Evolutionary conservation across 1,140 invertebrate species (phyloP).

Genomic region (Calephelis nemesis): DNA sequence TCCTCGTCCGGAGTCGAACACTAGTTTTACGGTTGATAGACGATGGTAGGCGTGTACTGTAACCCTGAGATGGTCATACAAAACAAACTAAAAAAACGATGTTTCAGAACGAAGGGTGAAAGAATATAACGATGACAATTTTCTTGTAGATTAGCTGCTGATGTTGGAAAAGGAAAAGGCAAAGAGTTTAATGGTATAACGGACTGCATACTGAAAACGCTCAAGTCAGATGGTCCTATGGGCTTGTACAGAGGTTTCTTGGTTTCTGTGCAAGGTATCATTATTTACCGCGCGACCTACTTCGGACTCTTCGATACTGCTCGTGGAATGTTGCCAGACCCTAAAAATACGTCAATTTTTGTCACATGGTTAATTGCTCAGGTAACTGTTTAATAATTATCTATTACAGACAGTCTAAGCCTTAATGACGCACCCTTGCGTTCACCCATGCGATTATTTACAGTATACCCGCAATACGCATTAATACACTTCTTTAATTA

Average conservation of each 20-base stretch:
- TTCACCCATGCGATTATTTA: too few relatives aligned
- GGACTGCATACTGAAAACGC: conserved; percentile 91
- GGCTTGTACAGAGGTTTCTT: conserved; percentile 95
- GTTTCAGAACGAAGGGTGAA: too few relatives aligned
- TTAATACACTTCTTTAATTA: too few relatives aligned
- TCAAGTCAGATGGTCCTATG: conserved; percentile 88
- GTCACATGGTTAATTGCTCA: conserved; percentile 91
- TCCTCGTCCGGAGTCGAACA: too few relatives aligned
- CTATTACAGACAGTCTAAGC: too few relatives aligned
- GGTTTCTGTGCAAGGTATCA: conserved; percentile 94
- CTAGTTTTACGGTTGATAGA: too few relatives aligned
- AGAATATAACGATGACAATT: neutral
- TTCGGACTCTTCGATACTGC: conserved; percentile 96
- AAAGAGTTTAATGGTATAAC: conserved; percentile 92
- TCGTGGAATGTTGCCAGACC: conserved; percentile 91
- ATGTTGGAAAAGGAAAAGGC: conserved; percentile 88
- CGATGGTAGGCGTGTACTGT: too few relatives aligned
- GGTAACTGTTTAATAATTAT: conserved; percentile 58
- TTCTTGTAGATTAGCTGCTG: conserved; percentile 85
- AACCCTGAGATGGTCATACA: too few relatives aligned
- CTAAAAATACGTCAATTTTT: conserved; percentile 88
- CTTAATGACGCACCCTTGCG: too few relatives aligned
- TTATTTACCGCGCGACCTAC: conserved; percentile 93
- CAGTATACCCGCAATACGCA: too few relatives aligned
- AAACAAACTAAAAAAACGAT: too few relatives aligned